Base-by-base conservation (phyloP, 2,888 invertebrate species). In the Drosophila merina region DNA sequence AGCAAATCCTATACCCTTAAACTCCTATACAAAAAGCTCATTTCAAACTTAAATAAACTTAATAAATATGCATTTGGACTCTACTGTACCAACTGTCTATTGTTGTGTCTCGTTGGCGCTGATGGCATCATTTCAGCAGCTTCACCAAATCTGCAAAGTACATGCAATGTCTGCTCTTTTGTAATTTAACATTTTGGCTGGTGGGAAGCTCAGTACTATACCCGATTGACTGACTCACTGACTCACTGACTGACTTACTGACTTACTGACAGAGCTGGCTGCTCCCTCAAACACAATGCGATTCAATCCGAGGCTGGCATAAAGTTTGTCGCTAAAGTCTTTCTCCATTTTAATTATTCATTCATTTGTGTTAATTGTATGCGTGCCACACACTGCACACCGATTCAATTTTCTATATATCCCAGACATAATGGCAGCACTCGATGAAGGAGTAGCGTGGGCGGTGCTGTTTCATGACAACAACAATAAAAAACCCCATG, bases 71-170 rank as follows among this genome's bases (percentile, higher is more conserved):
- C 54, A 48, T 58, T 52, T 63, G 45, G 48, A 47, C 45, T 71
- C 38, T 40, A 74, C 62, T 79, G 64, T 75, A 63, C 38, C 8
- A 6, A 10, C 57, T 58, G 54, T 58, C 42, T 62, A 50, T 58
- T 72, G 67, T 75, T 75, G 72, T 87, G 67, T 71, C 75, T 74
- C 71, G 71, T 68, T 74, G 68, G 38, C 38, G 86, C 87, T 86
- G 88, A 86, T 86, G 86, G 86, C 88, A 88, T 85, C 86, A 88
- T 85, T 86, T 88, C 88, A 88, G 86, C 89, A 87, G 73, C 75
- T 74, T 75, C 75, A 55, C 66, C 49, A 52, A 67, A 63, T 68
- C 70, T 78, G 58, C 66, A 67, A 66, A 63, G 66, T 74, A 58
- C 82, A 69, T 69, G 57, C 74, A 72, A 52, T 67, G 33, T 60